A percentile compares a stretch with the other conserved stretches of the same genome.
These are phyloP conservation scores for Drepana arcuata DNA, from an alignment of 1,140 invertebrate species.

Conservation along the genomic window DNA sequence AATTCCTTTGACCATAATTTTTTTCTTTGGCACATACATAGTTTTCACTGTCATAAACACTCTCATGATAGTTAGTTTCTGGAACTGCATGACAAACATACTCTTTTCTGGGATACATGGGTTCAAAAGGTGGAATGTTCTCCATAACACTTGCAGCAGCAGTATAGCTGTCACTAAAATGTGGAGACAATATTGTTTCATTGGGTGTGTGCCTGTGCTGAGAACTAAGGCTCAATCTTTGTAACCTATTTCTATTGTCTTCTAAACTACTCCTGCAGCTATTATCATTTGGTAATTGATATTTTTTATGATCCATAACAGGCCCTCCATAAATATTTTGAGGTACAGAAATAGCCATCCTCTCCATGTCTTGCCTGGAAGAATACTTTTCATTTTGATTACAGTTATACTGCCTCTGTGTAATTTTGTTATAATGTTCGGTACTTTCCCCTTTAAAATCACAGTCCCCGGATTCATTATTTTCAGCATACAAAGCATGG, in stretches of 20 bases:
- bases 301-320: conserved; percentile 38
- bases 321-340: conserved; percentile 37
- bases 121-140: conserved; percentile 34
- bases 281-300: conserved; percentile 33
- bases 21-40: conserved; percentile 60
- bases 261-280: conserved; percentile 37
- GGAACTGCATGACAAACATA: conserved; percentile 33
- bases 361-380: conserved; percentile 37
- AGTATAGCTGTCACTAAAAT: conserved; percentile 44
- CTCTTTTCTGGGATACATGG: conserved; percentile 44
- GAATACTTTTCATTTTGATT: conserved; percentile 50
- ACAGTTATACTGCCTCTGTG: conserved; percentile 36
- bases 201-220: conserved; percentile 49
- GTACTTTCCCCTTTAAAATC: conserved; percentile 33
- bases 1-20: conserved; percentile 52
- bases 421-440: conserved; percentile 34
- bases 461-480: conserved; percentile 28
- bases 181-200: conserved; percentile 38
- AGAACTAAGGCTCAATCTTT: conserved; percentile 49
- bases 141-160: conserved; percentile 33
- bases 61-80: conserved; percentile 46
- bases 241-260: conserved; percentile 40
- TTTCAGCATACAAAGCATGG: conserved; percentile 63
- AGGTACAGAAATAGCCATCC: conserved; percentile 25
- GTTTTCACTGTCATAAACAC: conserved; percentile 42